Percentiles rank a stretch among this genome's conserved stretches.
Conservation (phyloP, 2,797 vertebrate species). For the Fratercula arctica region DNA sequence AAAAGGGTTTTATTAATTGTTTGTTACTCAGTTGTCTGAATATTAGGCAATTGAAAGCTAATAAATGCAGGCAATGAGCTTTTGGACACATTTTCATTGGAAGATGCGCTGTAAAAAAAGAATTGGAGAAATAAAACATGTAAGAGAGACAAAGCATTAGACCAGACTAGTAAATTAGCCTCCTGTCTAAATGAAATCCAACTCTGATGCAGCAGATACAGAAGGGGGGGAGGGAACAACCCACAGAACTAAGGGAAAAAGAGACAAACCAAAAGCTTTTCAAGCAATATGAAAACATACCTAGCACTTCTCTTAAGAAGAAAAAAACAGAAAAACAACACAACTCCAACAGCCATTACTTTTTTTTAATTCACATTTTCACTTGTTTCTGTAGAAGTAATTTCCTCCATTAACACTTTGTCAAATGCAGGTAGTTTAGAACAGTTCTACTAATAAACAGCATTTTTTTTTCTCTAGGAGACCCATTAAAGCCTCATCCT, state of each 20-base stretch:
- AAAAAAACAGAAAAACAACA: too few relatives aligned
- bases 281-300: not conserved
- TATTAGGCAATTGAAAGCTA: not conserved
- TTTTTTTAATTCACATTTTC: constrained; percentile 45
- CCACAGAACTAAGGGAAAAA: not conserved
- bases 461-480: not conserved
- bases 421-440: constrained; percentile 18
- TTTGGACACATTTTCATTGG: not conserved
- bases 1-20: not conserved
- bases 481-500: not conserved
- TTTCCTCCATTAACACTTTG: not conserved
- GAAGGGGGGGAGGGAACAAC: not conserved
- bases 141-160: not conserved
- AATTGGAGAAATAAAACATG: not conserved
- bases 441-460: constrained; percentile 18
- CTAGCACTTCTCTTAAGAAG: not conserved
- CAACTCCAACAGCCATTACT: not conserved
- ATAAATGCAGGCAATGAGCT: not conserved
- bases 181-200: not conserved
- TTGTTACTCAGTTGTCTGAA: not conserved
- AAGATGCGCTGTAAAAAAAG: not conserved
- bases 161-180: not conserved
- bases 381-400: constrained; percentile 22
- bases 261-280: not conserved
- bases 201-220: not conserved